Percentiles rank a stretch among this genome's conserved stretches.
Conservation (phyloP, 2,113 vertebrate genomes). For the Empidonax traillii region DNA sequence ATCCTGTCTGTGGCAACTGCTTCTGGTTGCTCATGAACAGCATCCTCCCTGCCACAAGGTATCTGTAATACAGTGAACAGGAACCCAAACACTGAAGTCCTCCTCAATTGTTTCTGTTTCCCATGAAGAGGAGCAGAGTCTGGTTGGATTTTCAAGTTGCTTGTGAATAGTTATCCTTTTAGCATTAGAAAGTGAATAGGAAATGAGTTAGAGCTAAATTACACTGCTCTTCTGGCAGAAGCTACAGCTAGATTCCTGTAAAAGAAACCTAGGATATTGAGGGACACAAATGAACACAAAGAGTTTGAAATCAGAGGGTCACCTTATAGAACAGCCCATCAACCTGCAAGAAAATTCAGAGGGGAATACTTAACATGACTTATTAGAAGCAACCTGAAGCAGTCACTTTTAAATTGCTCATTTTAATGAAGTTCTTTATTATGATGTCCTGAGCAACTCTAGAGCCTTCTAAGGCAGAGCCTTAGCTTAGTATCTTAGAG, state of each 20-base stretch:
- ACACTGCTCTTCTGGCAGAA: constrained; percentile 48
- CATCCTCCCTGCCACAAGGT: background rate
- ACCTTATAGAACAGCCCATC: constrained; percentile 86
- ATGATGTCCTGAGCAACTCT: background rate
- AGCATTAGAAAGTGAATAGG: constrained; percentile 63
- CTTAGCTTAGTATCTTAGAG: background rate
- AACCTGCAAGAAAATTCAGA: constrained; percentile 88
- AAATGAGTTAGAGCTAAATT: constrained; percentile 64
- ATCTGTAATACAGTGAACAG: background rate
- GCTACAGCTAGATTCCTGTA: constrained; percentile 77
- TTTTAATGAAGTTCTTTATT: background rate
- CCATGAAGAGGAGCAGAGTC: background rate
- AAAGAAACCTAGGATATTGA: constrained; percentile 72
- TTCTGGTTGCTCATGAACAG: background rate
- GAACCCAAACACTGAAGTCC: background rate
- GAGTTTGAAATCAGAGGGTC: constrained; percentile 80
- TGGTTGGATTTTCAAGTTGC: constrained; percentile 59
- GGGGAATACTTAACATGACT: constrained; percentile 60
- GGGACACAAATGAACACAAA: constrained; percentile 67
- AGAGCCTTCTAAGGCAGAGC: background rate
- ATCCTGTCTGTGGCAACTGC: background rate
- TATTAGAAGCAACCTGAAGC: constrained; percentile 8
- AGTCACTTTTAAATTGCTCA: constrained; percentile 5
- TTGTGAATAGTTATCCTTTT: constrained; percentile 38
- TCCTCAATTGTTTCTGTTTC: background rate